Conservation (phyloP, 2,888 invertebrate species). For the Dysmachus trigonus region DNA sequence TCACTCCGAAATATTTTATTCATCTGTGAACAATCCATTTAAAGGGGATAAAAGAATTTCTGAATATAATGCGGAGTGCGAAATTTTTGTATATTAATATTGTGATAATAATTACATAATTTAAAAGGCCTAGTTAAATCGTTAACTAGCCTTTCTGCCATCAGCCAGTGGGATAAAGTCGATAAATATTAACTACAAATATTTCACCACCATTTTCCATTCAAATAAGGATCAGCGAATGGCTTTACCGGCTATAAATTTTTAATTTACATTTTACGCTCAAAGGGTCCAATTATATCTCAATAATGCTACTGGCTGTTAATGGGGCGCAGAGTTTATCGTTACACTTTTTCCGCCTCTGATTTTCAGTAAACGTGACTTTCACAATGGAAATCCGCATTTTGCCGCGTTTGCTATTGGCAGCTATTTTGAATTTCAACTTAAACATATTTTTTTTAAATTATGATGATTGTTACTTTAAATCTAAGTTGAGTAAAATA, state of each 20-base stretch:
- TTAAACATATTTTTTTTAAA: neutral
- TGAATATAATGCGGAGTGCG: neutral
- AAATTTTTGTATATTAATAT: neutral
- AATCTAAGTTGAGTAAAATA: neutral
- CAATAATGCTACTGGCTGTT: neutral
- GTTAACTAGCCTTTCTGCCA: neutral
- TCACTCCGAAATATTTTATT: neutral
- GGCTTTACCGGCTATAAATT: neutral
- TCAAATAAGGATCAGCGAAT: neutral
- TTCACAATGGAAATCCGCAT: neutral
- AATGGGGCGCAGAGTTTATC: neutral
- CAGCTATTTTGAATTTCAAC: neutral
- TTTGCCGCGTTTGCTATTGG: neutral
- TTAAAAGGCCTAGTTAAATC: neutral
- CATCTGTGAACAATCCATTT: neutral
- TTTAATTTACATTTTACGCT: neutral
- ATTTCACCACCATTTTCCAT: neutral
- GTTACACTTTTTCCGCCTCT: neutral
- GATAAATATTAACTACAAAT: neutral
- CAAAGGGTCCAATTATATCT: neutral
- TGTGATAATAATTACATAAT: neutral
- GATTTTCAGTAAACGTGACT: neutral
- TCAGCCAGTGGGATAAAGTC: neutral
- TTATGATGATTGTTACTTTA: neutral
- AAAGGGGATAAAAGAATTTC: neutral